Evolutionary conservation across 1,140 invertebrate genomes (phyloP), one percentile per base, ranked within the genome.

Genomic region (Drosophila lini): DNA sequence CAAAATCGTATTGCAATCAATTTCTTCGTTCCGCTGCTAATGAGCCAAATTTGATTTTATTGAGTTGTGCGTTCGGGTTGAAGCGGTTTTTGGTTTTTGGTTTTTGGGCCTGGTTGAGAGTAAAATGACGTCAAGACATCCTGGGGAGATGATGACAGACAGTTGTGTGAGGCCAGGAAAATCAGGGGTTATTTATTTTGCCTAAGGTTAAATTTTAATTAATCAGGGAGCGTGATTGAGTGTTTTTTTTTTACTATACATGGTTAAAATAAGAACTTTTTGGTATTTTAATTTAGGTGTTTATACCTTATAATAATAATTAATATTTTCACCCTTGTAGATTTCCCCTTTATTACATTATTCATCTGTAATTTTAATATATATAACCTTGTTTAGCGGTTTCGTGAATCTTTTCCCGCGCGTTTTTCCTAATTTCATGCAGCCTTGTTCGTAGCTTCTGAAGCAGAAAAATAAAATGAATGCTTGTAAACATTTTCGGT

Each of bases 41-140:
- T 88, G 84, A 88, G 83, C 73, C 82, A 83, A 88, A 88, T 83
- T 86, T 88, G 77, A 86, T 88, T 88, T 89, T 78, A 86, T 88
- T 83, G 61, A 88, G 71, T 86, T 71, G 50, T 31, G 28, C 11
- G 56, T 47, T 60, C 5, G 41, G 32, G 31, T 50, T 41, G 32
- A 32, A 41, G 47, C 16, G 25, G 41, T 42, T 36, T 32, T 71
- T 38, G 34, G 41, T 42, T 36, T 32, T 71, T 38, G 34, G 47
- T 31, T 59, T 38, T 59, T 59, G 15, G 36, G 28, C 36, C 9
- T 36, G 41, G 16, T 32, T 40, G 16, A 32, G 55, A 28, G 40
- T 28, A 28, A 11, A 55, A 28, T 68, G 48, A 70, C 63, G 67
- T 68, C 48, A 68, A 57, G 63, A 22, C 63, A 22, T 71, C 68